phyloP scores from a whole-genome alignment of 2,888 invertebrate species.

The Cheiracanthium punctorium region DNA sequence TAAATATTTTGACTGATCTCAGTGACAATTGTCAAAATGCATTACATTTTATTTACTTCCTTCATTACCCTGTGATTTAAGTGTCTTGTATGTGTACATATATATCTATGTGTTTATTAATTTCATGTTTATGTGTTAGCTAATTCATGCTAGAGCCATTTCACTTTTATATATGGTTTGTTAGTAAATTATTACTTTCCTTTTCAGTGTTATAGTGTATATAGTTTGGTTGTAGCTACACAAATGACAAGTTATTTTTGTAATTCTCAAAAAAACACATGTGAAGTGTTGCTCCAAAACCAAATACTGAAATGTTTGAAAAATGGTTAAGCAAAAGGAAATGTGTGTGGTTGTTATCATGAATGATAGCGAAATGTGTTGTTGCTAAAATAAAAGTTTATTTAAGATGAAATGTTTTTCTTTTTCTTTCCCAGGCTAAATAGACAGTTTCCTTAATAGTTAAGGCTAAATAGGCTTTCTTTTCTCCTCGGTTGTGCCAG shows the following conservation, averaged over 20 bases:
- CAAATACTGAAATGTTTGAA: neutral
- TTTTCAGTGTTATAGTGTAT: neutral
- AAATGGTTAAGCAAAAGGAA: neutral
- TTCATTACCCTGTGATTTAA: neutral
- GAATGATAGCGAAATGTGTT: neutral
- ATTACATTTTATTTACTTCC: too few species aligned
- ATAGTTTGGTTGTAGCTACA: neutral
- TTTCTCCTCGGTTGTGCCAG: too few species aligned
- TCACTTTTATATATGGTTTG: neutral
- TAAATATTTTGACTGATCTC: too few species aligned
- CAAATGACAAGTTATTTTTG: neutral
- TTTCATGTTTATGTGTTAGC: neutral
- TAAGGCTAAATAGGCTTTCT: too few species aligned
- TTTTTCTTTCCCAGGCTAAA: too few species aligned
- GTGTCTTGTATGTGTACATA: neutral
- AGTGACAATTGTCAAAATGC: too few species aligned
- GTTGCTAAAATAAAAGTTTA: constrained; percentile 44
- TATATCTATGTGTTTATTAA: neutral
- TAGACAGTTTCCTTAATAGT: too few species aligned
- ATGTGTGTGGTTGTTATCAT: neutral
- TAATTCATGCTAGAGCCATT: neutral
- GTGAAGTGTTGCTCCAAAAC: neutral
- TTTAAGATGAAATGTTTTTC: constrained; percentile 36
- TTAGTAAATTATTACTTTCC: neutral
- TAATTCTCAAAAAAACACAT: neutral